These are phyloP conservation scores for Idaea straminata DNA, from an alignment of 2,888 invertebrate species.

Conservation along the genomic window DNA sequence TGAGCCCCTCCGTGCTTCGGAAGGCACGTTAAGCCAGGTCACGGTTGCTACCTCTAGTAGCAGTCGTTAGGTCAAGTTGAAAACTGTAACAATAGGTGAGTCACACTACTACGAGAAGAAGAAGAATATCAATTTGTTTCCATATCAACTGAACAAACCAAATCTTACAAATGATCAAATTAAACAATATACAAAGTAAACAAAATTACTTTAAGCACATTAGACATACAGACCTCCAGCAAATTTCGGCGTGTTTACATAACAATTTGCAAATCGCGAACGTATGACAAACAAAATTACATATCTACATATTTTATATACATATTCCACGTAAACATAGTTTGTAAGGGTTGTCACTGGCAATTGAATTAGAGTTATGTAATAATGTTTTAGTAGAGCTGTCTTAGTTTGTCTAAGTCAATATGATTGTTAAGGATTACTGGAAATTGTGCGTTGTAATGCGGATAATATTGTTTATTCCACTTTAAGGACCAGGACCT, in stretches of 20 bases:
- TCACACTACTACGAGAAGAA: no score
- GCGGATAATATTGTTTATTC: no score
- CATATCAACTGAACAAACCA: neutral
- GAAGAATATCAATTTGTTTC: no score
- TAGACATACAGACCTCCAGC: conserved; percentile 9
- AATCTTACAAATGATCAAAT: conserved; percentile 2
- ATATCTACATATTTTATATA: neutral
- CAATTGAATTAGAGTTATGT: conserved; percentile 3
- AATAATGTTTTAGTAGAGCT: neutral
- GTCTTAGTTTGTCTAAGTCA: no score
- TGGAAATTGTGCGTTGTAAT: no score
- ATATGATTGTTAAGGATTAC: no score
- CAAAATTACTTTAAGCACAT: conserved; percentile 4
- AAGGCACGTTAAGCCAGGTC: no score
- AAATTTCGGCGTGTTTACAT: conserved; percentile 13
- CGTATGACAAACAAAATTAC: conserved; percentile 7
- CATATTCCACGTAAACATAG: conserved; percentile 2
- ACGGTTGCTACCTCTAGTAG: no score
- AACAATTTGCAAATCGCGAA: conserved; percentile 24
- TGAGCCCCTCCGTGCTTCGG: no score
- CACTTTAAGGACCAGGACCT: no score
- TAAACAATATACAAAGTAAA: neutral
- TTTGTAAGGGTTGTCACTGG: conserved; percentile 13
- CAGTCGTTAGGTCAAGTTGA: no score
- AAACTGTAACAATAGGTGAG: no score